A percentile compares a stretch with the other conserved stretches of the same genome.
Conservation (phyloP, 1,140 invertebrate species). For the Bathynomus jamesi region DNA sequence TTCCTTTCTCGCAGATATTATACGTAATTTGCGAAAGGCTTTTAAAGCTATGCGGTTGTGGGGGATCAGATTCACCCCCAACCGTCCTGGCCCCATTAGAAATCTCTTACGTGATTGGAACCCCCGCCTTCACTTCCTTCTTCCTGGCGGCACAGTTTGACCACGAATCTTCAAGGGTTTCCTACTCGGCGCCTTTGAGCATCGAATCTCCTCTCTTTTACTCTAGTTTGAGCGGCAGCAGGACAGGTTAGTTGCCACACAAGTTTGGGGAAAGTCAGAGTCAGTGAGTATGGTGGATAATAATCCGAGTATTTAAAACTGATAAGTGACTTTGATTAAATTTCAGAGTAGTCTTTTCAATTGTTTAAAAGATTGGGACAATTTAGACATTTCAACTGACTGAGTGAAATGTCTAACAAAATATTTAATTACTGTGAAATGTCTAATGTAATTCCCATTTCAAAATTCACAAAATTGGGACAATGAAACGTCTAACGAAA, state of each 20-base stretch:
- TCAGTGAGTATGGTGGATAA: no score
- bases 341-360: no score
- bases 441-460: no score
- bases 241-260: slow-evolving; percentile 20
- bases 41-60: slow-evolving; percentile 53
- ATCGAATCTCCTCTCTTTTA: slow-evolving; percentile 22
- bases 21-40: slow-evolving; percentile 68
- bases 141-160: slow-evolving; percentile 35
- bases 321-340: no score
- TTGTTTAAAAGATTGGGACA: no score
- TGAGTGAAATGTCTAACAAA: no score
- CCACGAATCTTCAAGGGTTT: slow-evolving; percentile 22
- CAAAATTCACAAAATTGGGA: no score
- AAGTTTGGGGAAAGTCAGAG: no score
- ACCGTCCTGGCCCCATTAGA: slow-evolving; percentile 32
- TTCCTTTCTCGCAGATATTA: slow-evolving; percentile 65
- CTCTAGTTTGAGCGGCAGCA: slow-evolving; percentile 9
- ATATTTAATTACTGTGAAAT: no score
- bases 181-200: slow-evolving; percentile 31
- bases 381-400: no score
- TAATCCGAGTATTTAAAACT: no score
- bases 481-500: no score
- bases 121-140: slow-evolving; percentile 37
- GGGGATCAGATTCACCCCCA: slow-evolving; percentile 20
- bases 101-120: slow-evolving; percentile 35